Base-by-base conservation (phyloP, 92 coral and sea anemone genomes). In the Bergia puertoricense region DNA sequence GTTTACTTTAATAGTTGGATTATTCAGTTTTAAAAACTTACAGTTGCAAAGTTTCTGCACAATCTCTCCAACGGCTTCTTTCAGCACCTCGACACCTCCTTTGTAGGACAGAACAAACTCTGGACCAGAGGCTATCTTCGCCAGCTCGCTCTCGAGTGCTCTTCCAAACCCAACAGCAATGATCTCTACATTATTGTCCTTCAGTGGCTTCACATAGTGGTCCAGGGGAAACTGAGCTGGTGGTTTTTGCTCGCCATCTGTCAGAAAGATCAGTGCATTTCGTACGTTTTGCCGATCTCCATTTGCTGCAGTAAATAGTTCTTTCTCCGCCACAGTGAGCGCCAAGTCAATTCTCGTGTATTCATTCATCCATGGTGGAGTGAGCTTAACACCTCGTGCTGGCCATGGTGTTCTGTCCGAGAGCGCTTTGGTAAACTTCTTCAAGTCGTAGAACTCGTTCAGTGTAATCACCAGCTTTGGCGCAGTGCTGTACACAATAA, bases 11-110 rank as follows among this genome's bases (percentile, higher is more conserved):
- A 30, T 39, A 39, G 6, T 0, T 40, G 20, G 4, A 40, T 11
- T 39, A 13, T 74, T 74, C 15, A 72, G 6, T 62, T 4, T 48
- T 48, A 48, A 18, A 62, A 62, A 83, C 87, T 84, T 84, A 84
- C 87, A 84, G 87, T 84, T 84, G 46, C 87, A 84, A 46, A 84
- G 87, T 23, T 36, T 72, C n/a, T 71, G 77, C 20, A 84, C 87
- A 71, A 71, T 84, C 2, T 84, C 87, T 36, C 42, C 68, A 36
- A 46, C 78, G 23, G 87, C 87, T 2, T 84, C 44, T 40, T 71
- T 38, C 39, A 84, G 77, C 48, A 69, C 79, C 59, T 84, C 87
- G 30, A 38, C 87, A 1, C 79, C 59, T 46, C 79, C 87, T 14
- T 71, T 45, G 46, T 84, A 84, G 8, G 79, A 71, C 79, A 84